Conservation (phyloP, 1,140 invertebrate genomes). For the Hylaeus anthracinus region DNA sequence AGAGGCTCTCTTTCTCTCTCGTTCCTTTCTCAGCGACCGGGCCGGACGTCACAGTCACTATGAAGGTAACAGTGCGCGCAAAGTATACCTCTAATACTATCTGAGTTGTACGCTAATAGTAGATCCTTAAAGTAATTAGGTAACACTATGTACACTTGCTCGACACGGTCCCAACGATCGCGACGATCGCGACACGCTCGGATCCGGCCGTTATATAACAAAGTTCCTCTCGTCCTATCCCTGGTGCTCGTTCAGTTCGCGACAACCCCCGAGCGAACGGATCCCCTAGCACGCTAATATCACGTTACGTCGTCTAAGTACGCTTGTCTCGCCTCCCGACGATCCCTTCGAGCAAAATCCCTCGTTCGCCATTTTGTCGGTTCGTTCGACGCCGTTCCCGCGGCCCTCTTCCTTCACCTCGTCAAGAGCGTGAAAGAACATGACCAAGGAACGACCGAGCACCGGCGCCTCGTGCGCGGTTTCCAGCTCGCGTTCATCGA, state of each 20-base stretch:
- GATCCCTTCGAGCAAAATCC: background rate
- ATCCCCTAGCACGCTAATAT: constrained; percentile 42
- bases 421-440: no score
- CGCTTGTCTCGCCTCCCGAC: constrained; percentile 23
- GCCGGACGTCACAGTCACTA: constrained; percentile 63
- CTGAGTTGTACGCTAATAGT: constrained; percentile 63
- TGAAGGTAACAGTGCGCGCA: constrained; percentile 70
- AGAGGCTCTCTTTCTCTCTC: constrained; percentile 49
- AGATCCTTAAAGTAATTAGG: constrained; percentile 73
- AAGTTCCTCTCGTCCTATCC: constrained; percentile 34
- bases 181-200: constrained; percentile 1
- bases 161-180: constrained; percentile 33
- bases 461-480: background rate
- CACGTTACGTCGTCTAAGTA: constrained; percentile 29
- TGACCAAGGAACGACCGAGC: background rate
- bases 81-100: constrained; percentile 60
- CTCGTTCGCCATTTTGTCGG: constrained; percentile 22
- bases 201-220: constrained; percentile 53
- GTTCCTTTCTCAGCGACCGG: constrained; percentile 44
- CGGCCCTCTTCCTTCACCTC: background rate
- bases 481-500: constrained; percentile 13
- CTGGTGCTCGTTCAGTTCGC: background rate
- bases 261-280: background rate
- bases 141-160: constrained; percentile 74
- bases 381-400: background rate